These are phyloP conservation scores for Leptoteleia sp. DNA, from an alignment of 1,140 invertebrate genomes.

Conservation along the genomic window DNA sequence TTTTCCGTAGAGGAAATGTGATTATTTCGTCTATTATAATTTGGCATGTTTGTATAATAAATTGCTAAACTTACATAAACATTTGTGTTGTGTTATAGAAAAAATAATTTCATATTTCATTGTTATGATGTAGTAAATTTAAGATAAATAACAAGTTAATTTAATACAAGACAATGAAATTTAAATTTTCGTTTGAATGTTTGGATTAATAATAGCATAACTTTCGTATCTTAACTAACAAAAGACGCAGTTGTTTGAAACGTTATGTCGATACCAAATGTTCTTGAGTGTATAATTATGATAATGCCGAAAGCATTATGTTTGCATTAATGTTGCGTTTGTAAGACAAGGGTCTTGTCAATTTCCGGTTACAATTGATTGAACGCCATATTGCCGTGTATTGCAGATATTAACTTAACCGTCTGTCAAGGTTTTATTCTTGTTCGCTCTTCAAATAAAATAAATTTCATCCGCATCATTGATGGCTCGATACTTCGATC, in stretches of 20 bases:
- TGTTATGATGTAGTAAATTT: too few species aligned
- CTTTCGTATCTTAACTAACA: not conserved
- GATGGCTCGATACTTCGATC: not conserved
- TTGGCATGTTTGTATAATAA: too few species aligned
- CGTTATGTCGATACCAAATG: conserved; percentile 35
- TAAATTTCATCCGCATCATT: conserved; percentile 12
- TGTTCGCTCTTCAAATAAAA: too few species aligned
- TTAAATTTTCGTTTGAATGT: too few species aligned
- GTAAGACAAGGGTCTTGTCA: conserved; percentile 30
- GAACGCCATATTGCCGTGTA: conserved; percentile 1
- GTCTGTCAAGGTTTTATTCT: not conserved
- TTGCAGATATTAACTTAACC: conserved; percentile 21
- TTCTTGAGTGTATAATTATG: conserved; percentile 25
- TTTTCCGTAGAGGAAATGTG: too few species aligned
- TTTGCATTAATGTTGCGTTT: conserved; percentile 18
- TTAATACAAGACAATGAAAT: too few species aligned
- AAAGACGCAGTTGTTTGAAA: conserved; percentile 7
- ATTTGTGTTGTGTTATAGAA: too few species aligned
- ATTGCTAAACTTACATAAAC: too few species aligned
- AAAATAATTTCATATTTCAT: too few species aligned
- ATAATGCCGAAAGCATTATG: conserved; percentile 36
- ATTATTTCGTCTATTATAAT: too few species aligned
- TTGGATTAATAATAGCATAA: not conserved
- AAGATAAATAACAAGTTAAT: too few species aligned
- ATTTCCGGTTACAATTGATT: conserved; percentile 35